Base-by-base conservation (phyloP, 2,113 vertebrate genomes). In the Dromaius novaehollandiae region DNA sequence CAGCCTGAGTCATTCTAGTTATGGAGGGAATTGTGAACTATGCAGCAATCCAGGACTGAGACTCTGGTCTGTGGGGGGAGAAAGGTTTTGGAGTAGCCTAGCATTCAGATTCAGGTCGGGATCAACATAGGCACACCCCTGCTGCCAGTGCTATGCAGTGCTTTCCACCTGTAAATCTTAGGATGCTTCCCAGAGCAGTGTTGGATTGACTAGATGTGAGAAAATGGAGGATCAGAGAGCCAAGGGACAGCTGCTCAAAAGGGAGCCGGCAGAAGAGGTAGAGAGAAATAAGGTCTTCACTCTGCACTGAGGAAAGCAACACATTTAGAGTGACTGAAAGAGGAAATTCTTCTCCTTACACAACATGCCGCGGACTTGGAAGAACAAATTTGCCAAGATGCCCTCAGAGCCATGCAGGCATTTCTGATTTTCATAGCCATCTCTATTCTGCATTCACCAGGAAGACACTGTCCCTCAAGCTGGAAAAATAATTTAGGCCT, bases 361-460 rank as follows among this genome's bases (percentile, higher is more conserved):
- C 86, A 68, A 2, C 1, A 0, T 11, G 32, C 16, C 34, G 25
- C 36, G 0, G 0, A 6, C 73, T 55, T 5, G 1, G 48, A 73
- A 73, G 34, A 50, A 4, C 30, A 32, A 63, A 36, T 18, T n/a
- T n/a, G 61, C 32, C 2, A 4, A 84, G 93, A 7, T n/a, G 46
- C 32, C 61, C 84, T 53, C 60, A 2, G 7, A 30, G 77, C 4
- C 0, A 1, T 63, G 48, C 77, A 2, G 46, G 2, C 73, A n/a
- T n/a, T n/a, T 64, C 76, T 28, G 5, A 0, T 63, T 44, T 38
- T 22, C 58, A 4, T 0, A 7, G 36, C 79, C 17, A 12, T 48
- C 51, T 46, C 56, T 18, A 4, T 11, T 12, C 30, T 13, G 51
- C 7, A 4, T 53, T 61, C 19, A 24, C 51, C 63, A 51, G 36